Conservation (phyloP, 2,797 vertebrate species). For the Tragelaphus oryx region DNA sequence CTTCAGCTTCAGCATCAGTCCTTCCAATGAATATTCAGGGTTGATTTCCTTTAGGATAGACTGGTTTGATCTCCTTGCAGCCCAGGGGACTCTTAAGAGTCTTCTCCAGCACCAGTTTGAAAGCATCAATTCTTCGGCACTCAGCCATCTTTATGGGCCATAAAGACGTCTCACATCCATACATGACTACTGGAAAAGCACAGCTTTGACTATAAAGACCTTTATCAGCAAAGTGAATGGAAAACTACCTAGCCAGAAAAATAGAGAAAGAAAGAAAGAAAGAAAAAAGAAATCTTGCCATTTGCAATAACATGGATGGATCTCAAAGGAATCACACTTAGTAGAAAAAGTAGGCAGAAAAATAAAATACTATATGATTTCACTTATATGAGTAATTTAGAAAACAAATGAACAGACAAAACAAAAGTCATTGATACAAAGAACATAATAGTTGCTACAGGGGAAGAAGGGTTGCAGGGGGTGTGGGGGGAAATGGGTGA, state of each 20-base stretch:
- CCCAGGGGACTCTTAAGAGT: not conserved
- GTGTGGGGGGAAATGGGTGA: not conserved
- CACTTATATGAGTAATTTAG: not conserved
- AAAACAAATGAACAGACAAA: not conserved
- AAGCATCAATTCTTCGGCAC: not conserved
- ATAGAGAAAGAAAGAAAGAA: not conserved
- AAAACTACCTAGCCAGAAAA: not conserved
- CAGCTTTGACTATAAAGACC: not conserved
- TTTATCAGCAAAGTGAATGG: not conserved
- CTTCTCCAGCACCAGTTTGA: not conserved
- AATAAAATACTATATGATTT: not conserved
- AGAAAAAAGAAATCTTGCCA: not conserved
- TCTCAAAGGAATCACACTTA: not conserved
- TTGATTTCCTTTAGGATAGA: not conserved
- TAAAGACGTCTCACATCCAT: not conserved
- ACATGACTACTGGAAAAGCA: not conserved
- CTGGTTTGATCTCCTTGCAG: not conserved
- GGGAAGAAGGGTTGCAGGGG: rapidly evolving
- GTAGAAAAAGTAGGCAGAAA: not conserved
- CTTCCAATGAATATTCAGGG: not conserved
- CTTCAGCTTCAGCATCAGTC: not conserved
- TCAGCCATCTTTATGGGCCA: not conserved
- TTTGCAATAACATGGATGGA: not conserved
- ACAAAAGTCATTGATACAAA: not conserved
- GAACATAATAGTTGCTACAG: not conserved